phyloP scores from a whole-genome alignment of 2,797 vertebrate genomes.

The Uromys caudimaculatus region DNA sequence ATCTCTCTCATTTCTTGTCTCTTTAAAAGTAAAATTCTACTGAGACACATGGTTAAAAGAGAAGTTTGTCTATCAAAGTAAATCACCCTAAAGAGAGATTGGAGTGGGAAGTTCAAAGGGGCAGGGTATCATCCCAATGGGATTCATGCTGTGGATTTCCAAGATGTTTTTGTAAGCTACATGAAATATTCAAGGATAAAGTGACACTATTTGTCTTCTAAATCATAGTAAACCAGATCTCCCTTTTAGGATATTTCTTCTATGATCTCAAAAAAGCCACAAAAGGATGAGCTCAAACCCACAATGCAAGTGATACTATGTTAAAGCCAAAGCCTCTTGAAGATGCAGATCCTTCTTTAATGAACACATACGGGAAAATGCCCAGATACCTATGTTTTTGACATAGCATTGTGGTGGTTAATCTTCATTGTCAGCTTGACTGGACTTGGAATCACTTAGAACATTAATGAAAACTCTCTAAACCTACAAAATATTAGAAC shows the following conservation, averaged over 20 bases:
- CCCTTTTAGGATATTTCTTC: background rate
- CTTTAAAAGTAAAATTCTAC: background rate
- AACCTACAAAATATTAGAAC: background rate
- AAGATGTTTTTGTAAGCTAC: background rate
- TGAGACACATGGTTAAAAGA: background rate
- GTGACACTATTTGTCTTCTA: background rate
- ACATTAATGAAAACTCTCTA: background rate
- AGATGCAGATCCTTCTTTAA: background rate
- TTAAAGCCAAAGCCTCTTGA: background rate
- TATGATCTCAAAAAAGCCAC: background rate
- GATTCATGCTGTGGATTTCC: background rate
- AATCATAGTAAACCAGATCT: background rate
- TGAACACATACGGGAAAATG: background rate
- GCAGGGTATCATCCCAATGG: background rate
- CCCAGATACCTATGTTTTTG: background rate
- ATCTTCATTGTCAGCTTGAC: background rate
- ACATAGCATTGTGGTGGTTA: background rate
- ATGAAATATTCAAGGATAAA: background rate
- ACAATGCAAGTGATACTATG: background rate
- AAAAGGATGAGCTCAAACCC: too few relatives aligned
- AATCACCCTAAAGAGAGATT: background rate
- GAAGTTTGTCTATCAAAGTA: background rate
- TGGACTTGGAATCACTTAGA: background rate
- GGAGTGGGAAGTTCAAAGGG: background rate
- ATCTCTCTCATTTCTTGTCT: background rate